phyloP scores from a whole-genome alignment of 2,888 invertebrate genomes.

The Ecdyonurus torrentis region DNA sequence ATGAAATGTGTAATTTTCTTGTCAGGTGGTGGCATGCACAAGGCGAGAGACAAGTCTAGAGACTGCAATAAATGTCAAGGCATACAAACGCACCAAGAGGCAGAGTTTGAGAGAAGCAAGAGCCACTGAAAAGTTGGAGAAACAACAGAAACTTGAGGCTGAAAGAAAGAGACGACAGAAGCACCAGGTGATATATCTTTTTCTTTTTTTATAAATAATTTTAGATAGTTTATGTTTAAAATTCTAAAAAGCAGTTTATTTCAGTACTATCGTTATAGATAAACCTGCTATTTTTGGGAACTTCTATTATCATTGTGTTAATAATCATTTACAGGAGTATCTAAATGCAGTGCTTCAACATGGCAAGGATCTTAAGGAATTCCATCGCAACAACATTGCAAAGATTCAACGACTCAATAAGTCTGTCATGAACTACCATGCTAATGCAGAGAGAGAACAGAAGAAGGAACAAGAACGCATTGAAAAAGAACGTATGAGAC shows the following conservation, averaged over 20 bases:
- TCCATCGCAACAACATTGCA: constrained; percentile 31
- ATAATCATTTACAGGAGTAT: constrained; percentile 32
- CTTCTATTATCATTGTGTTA: no score
- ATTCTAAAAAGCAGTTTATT: not conserved
- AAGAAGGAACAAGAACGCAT: constrained; percentile 45
- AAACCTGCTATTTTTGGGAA: no score
- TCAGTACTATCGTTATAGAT: no score
- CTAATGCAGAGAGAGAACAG: constrained; percentile 42
- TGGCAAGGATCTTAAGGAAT: constrained; percentile 41
- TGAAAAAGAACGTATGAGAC: constrained; percentile 42
- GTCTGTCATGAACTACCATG: constrained; percentile 38
- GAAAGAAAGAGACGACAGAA: constrained; percentile 39
- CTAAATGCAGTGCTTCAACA: constrained; percentile 39
- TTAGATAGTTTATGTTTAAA: not conserved
- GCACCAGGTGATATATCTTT: constrained; percentile 30
- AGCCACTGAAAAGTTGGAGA: constrained; percentile 42
- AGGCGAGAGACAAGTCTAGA: constrained; percentile 39
- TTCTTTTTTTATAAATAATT: not conserved
- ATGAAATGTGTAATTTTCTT: not conserved
- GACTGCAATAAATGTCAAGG: constrained; percentile 38
- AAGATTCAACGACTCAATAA: constrained; percentile 37
- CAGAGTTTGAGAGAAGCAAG: constrained; percentile 43
- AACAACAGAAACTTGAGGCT: constrained; percentile 42
- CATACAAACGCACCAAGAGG: constrained; percentile 40
- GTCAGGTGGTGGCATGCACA: constrained; percentile 24